These are phyloP conservation scores for Tanaodytes sp. DNA, from an alignment of 2,888 invertebrate genomes.

Conservation along the genomic window DNA sequence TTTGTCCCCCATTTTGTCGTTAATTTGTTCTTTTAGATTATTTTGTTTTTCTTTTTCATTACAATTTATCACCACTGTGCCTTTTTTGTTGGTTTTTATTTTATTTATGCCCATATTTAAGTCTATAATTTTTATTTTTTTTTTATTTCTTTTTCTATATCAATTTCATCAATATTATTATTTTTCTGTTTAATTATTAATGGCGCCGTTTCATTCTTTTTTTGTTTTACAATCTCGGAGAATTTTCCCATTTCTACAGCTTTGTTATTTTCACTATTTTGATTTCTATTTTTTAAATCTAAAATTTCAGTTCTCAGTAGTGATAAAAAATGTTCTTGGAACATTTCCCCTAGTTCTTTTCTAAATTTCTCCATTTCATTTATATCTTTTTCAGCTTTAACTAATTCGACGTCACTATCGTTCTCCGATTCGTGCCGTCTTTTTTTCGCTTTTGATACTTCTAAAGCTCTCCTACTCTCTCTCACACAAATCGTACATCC, in stretches of 20 bases:
- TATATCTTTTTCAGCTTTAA: background rate
- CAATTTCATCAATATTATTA: background rate
- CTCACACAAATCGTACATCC: slow-evolving; percentile 13
- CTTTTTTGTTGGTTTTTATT: slow-evolving; percentile 9
- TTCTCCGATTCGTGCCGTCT: background rate
- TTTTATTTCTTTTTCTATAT: slow-evolving; percentile 12
- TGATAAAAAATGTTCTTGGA: too few relatives aligned
- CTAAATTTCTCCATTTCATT: background rate
- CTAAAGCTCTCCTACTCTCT: slow-evolving; percentile 1
- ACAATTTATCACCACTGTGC: slow-evolving; percentile 5
- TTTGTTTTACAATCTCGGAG: slow-evolving; percentile 2
- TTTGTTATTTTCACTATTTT: too few relatives aligned
- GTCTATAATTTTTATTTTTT: slow-evolving; percentile 4
- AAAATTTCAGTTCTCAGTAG: background rate
- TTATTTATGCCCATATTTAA: slow-evolving; percentile 7
- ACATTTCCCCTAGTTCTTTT: background rate
- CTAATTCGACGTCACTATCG: background rate
- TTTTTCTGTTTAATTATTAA: slow-evolving; percentile 6
- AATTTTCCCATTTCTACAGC: background rate
- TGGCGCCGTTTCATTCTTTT: background rate
- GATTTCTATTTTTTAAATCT: background rate
- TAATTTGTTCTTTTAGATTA: background rate
- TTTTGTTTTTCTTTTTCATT: background rate
- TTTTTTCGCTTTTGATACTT: background rate
- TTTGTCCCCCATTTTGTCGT: slow-evolving; percentile 1